Percentiles rank a stretch among this genome's conserved stretches.
phyloP scores from a whole-genome alignment of 1,140 invertebrate genomes.

The Ptiloglossa arizonensis region DNA sequence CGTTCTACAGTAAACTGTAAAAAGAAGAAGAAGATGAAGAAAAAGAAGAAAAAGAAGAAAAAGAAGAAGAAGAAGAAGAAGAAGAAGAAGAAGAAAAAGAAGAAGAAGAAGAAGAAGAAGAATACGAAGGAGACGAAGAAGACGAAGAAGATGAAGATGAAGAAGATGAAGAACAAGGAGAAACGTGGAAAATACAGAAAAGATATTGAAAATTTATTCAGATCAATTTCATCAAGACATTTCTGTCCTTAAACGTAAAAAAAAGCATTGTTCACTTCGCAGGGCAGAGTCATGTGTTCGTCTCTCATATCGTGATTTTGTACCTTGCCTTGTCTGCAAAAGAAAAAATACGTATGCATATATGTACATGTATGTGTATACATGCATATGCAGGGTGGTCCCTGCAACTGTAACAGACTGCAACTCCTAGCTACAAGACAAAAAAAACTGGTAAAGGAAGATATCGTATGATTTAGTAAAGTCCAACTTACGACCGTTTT shows the following conservation, averaged over 20 bases:
- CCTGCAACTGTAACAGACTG: not conserved
- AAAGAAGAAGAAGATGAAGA: constrained; percentile 17
- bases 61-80: constrained; percentile 18
- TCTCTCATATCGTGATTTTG: constrained; percentile 45
- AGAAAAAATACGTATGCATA: constrained; percentile 20
- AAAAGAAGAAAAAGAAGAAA: constrained; percentile 1
- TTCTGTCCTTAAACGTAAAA: constrained; percentile 27
- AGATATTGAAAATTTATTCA: constrained; percentile 31
- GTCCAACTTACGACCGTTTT: not conserved
- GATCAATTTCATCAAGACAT: constrained; percentile 19
- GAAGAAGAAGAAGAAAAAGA: constrained; percentile 2
- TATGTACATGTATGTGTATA: constrained; percentile 34
- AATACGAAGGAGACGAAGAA: no score
- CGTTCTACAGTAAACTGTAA: constrained; percentile 30
- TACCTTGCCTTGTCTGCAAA: constrained; percentile 32
- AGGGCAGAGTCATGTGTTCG: constrained; percentile 20
- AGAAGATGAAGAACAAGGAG: constrained; percentile 18
- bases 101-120: constrained; percentile 18
- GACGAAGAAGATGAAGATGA: constrained; percentile 11
- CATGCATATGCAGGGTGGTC: constrained; percentile 26
- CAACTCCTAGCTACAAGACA: not conserved
- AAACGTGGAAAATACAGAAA: constrained; percentile 12
- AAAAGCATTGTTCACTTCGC: constrained; percentile 34
- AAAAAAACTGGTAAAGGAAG: not conserved
- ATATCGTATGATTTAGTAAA: not conserved